Evolutionary conservation across 2,797 vertebrate species (phyloP), one percentile per base, ranked within the genome.

Genomic region (Bradypus variegatus): DNA sequence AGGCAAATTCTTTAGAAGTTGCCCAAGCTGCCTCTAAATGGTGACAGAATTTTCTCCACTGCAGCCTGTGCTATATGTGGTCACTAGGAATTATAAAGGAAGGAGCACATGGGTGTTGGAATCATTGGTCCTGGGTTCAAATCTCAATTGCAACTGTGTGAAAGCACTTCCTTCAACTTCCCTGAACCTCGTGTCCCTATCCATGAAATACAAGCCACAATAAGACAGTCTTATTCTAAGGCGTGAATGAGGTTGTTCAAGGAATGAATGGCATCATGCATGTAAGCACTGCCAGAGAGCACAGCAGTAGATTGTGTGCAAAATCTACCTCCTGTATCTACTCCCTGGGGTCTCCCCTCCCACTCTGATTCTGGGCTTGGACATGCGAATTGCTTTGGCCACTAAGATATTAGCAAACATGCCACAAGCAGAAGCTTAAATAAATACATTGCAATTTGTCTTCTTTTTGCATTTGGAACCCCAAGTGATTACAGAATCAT

Each of bases 1-100:
- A 18, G 89, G 79, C n/a, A 62, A 27, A 72, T 62, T 70, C 65
- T 91, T 93, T 33, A 92, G 88, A 78, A 80, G 58, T 62, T 88
- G 13, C 14, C 69, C 92, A 72, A 70, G 81, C 73, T 87, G 31
- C 31, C 69, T 86, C n/a, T 75, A 53, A 72, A 64, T 6, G 33
- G 72, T 60, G 21, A 70, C 38, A 77, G n/a, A 87, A 33, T 36
- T 60, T 10, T 70, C 41, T 81, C 25, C 31, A 69, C 10, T 8
- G 15, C 6, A 91, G 70, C 29, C 80, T 72, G 31, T 18, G 41
- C 33, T 87, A 38, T 58, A 18, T 12, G 48, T 75, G 87, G 33
- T 21, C 53, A 67, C 50, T 18, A 19, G 3, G 58, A 64, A 29
- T 25, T 36, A 48, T 2, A 16, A 27, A 13, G 50, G 7, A 79